phyloP scores from a whole-genome alignment of 2,113 vertebrate genomes.

The Tapirus terrestris region DNA sequence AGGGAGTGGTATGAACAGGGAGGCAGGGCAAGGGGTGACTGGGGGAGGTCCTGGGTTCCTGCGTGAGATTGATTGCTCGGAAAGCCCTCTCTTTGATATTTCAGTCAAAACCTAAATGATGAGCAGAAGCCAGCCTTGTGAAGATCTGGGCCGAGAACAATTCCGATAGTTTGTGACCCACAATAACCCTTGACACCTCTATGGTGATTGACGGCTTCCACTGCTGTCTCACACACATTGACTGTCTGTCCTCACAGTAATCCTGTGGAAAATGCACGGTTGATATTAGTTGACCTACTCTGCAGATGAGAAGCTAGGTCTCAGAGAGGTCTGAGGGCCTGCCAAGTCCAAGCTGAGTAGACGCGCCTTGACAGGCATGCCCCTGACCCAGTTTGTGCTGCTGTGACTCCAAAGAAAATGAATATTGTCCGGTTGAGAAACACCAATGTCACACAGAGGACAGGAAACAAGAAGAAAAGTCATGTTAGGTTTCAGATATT shows the following conservation, averaged over 20 bases:
- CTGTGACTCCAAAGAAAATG: constrained; percentile 42
- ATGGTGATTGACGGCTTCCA: neutral
- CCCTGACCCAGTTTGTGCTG: neutral
- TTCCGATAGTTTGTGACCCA: neutral
- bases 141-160: neutral
- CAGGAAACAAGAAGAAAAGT: neutral
- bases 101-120: neutral
- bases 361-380: neutral
- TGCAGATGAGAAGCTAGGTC: neutral
- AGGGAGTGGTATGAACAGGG: neutral
- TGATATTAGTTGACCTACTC: neutral
- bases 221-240: neutral
- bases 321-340: neutral
- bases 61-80: neutral
- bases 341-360: neutral
- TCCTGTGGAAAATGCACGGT: neutral
- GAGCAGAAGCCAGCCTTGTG: neutral
- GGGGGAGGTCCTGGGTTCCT: neutral
- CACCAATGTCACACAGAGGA: neutral
- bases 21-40: neutral
- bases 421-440: neutral
- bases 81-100: neutral
- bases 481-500: neutral
- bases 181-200: neutral
- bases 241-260: neutral